These are phyloP conservation scores for Paracanthobrama guichenoti DNA, from an alignment of 2,113 vertebrate genomes.

Conservation along the genomic window DNA sequence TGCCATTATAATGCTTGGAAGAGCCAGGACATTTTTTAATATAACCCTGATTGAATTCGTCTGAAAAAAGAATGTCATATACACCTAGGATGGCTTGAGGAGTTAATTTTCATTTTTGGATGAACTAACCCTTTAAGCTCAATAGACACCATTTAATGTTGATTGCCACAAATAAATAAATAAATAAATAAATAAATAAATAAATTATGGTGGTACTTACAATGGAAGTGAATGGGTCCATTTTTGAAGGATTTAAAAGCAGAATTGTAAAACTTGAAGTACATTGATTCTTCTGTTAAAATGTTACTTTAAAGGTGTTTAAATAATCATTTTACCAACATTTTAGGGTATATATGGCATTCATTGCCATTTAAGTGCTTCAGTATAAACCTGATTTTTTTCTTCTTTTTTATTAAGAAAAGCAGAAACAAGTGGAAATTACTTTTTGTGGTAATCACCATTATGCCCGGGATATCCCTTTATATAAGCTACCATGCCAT, in stretches of 20 bases:
- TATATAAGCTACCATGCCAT: neutral
- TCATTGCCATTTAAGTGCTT: neutral
- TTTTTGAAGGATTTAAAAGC: neutral
- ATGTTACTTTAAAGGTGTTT: neutral
- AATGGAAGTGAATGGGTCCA: no score
- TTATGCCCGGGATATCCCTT: neutral
- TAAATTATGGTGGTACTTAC: neutral
- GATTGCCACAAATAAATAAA: neutral
- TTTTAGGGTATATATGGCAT: neutral
- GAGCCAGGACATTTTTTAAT: no score
- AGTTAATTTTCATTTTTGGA: no score
- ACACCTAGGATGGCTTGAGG: no score
- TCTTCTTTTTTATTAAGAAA: neutral
- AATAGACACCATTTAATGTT: neutral
- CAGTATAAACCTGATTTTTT: neutral
- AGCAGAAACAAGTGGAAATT: neutral
- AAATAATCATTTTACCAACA: neutral
- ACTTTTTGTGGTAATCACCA: neutral
- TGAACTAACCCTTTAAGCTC: neutral
- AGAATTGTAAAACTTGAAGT: neutral
- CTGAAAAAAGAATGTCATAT: no score
- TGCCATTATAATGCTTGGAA: no score
- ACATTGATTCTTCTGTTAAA: neutral
- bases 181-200: neutral
- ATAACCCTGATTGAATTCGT: no score